Evolutionary conservation across 2,113 vertebrate species (phyloP).

Genomic region (Gasterosteus nipponicus): DNA sequence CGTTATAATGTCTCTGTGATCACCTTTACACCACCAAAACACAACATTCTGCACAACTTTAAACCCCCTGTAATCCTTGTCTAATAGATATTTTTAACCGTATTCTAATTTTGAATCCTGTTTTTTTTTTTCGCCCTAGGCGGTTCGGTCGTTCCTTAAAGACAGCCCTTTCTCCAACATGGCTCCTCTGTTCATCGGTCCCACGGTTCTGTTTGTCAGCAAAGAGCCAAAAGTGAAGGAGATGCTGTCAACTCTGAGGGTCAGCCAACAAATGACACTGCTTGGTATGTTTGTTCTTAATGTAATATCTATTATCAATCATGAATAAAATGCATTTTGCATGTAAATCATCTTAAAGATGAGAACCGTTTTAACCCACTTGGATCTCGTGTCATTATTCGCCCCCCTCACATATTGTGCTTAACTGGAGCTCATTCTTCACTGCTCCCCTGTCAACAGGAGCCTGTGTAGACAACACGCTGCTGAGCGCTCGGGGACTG

Average conservation of each 20-base stretch:
- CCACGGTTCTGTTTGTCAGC: constrained; percentile 88
- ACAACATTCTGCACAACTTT: background rate
- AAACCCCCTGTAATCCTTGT: background rate
- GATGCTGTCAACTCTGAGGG: constrained; percentile 84
- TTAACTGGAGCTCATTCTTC: background rate
- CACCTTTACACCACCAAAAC: background rate
- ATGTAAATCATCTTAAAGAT: background rate
- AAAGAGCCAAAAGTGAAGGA: constrained; percentile 86
- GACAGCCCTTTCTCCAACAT: constrained; percentile 83
- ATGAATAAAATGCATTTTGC: background rate
- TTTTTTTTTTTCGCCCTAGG: constrained; percentile 68
- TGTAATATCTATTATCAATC: background rate
- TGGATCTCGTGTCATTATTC: background rate
- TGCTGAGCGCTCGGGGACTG: constrained; percentile 88
- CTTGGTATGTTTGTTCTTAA: constrained; percentile 81
- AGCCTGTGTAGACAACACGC: constrained; percentile 86
- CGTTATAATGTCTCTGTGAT: background rate
- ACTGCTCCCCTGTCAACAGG: constrained; percentile 74
- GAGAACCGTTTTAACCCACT: background rate
- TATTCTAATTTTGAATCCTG: background rate
- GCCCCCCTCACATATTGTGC: background rate
- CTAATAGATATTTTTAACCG: background rate
- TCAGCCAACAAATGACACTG: constrained; percentile 84
- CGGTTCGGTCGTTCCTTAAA: constrained; percentile 80
- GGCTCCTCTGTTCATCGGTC: constrained; percentile 86